Percentiles rank a stretch among this genome's conserved stretches.
These are phyloP conservation scores for Montipora foliosa DNA, from an alignment of 64 coral and sea anemone species.

Conservation along the genomic window DNA sequence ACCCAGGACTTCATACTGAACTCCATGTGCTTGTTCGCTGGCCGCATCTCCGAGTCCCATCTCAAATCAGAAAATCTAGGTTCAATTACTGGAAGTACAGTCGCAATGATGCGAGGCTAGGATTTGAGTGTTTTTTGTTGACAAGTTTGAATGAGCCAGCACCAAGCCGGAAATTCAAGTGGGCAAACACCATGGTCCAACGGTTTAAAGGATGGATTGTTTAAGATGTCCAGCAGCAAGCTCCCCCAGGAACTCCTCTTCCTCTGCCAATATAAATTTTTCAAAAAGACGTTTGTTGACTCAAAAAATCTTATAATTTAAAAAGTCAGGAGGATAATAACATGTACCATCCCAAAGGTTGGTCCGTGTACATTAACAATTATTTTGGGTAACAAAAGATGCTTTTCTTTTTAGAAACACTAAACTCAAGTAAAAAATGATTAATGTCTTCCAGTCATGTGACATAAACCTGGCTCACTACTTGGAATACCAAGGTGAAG, in stretches of 20 bases:
- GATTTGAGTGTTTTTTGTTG: slow-evolving; percentile 56
- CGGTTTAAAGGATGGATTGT: slow-evolving; percentile 98
- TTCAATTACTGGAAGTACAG: slow-evolving; percentile 73
- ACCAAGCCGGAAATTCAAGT: slow-evolving; percentile 87
- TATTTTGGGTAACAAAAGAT: too few species aligned
- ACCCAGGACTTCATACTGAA: slow-evolving; percentile 88
- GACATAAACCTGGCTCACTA: too few species aligned
- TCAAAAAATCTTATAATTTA: too few species aligned
- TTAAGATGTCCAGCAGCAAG: slow-evolving; percentile 70
- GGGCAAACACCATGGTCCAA: slow-evolving; percentile 95
- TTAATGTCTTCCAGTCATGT: too few species aligned
- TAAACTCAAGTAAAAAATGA: too few species aligned
- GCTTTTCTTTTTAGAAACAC: too few species aligned
- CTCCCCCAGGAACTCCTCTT: slow-evolving; percentile 97
- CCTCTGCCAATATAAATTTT: slow-evolving; percentile 81
- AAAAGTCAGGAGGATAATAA: too few species aligned
- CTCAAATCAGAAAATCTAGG: slow-evolving; percentile 85
- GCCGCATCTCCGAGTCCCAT: slow-evolving; percentile 91
- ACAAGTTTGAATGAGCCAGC: slow-evolving; percentile 91
- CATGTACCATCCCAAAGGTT: too few species aligned
- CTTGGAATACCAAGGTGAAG: too few species aligned
- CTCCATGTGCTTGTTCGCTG: slow-evolving; percentile 93
- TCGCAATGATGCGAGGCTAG: background rate
- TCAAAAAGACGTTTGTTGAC: too few species aligned
- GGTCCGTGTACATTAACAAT: too few species aligned